Evolutionary conservation across 2,797 vertebrate species (phyloP).

Genomic region (Cyprinella venusta): DNA sequence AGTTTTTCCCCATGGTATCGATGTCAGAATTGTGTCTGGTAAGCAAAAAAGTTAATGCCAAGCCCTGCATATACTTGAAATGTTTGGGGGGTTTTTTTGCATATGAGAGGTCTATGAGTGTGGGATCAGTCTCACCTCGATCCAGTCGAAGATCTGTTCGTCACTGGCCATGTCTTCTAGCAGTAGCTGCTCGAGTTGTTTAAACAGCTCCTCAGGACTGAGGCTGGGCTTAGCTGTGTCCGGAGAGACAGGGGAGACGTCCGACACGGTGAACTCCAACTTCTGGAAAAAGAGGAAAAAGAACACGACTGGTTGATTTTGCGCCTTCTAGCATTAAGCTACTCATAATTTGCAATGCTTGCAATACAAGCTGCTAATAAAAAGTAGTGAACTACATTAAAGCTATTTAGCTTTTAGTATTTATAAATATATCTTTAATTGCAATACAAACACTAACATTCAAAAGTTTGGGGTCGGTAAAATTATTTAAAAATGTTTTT

Average conservation of each 20-base stretch:
- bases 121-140: conserved; percentile 83
- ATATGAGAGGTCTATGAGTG: neutral
- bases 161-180: conserved; percentile 92
- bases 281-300: conserved; percentile 78
- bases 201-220: conserved; percentile 86
- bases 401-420: neutral
- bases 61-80: neutral
- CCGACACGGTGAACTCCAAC: conserved; percentile 85
- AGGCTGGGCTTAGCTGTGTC: conserved; percentile 61
- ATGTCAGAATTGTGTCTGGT: too few species aligned
- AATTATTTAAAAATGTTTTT: neutral
- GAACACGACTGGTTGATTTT: neutral
- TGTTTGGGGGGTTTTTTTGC: neutral
- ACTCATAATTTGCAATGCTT: neutral
- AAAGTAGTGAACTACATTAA: neutral
- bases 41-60: too few species aligned
- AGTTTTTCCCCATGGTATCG: too few species aligned
- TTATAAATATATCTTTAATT: neutral
- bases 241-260: conserved; percentile 61
- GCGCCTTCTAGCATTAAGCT: neutral
- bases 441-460: neutral
- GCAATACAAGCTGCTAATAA: neutral
- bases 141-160: conserved; percentile 98
- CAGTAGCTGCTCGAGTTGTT: conserved; percentile 90
- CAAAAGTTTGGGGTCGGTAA: neutral